Evolutionary conservation across 2,888 invertebrate genomes (phyloP), one percentile per base, ranked within the genome.

Genomic region (Sepiola atlantica): DNA sequence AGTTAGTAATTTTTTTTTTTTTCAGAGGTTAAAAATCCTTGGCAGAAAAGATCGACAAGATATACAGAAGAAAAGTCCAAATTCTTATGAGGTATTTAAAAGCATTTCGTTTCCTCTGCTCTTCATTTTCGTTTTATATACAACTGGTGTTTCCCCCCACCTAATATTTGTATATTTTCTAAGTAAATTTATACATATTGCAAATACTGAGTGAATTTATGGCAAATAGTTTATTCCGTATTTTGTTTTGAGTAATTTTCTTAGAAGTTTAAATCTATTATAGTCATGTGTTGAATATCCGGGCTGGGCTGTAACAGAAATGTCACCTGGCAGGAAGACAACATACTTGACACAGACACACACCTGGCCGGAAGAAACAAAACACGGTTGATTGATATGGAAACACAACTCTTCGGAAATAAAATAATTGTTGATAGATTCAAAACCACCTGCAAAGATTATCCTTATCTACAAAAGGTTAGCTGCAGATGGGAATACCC

Each of bases 21-120:
- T 95, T 54, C 95, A 97, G 96, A 96, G 95, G 95, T 96, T 96
- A 95, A 96, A 96, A 92, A 96, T 96, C 94, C 95, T 96, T 24
- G 96, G 95, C 24, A 96, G 96, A 94, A 96, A 96, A 94, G 97
- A 97, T 94, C 96, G 96, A 90, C 96, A 96, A 94, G 97, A 97
- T 94, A 96, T 96, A 57, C 96, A 96, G 95, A 96, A 96, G 94
- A 96, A 96, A 94, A 95, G 96, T 61, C 94, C 95, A 16, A 94
- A 95, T 21, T 94, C 94, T 94, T 95, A 96, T 94, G 96, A 96
- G 95, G 96, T 96, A 95, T 94, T 94, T 94, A 28, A 61, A 61
- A 6, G 54, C 61, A 4, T 94, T n/a, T n/a, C 77, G 12, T 55
- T 20, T 92, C 16, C 16, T 35, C 20, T 55, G 32, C 10, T 55